Percentiles rank a stretch among this genome's conserved stretches.
These are phyloP conservation scores for Rhinoptilus africanus DNA, from an alignment of 2,113 vertebrate genomes.

Conservation along the genomic window DNA sequence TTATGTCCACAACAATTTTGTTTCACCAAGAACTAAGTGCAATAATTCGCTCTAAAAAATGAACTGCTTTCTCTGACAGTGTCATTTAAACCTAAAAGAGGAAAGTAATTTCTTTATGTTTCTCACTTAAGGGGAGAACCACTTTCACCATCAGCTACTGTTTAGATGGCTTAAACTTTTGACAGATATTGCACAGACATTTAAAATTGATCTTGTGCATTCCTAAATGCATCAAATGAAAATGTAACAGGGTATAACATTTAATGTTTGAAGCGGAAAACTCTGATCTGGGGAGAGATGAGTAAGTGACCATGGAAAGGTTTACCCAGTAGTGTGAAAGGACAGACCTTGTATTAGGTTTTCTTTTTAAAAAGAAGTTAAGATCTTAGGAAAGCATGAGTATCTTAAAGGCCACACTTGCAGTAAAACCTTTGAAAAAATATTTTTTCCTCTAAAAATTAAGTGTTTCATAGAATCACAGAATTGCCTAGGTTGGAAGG, in stretches of 20 bases:
- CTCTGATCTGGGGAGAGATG: background rate
- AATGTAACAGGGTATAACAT: background rate
- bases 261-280: background rate
- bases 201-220: background rate
- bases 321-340: background rate
- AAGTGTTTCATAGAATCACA: background rate
- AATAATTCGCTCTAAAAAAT: background rate
- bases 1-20: background rate
- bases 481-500: no score
- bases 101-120: background rate
- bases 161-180: background rate
- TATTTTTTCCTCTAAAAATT: background rate
- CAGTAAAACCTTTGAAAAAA: background rate
- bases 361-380: background rate
- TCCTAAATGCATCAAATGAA: background rate
- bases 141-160: background rate
- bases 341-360: background rate
- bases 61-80: background rate
- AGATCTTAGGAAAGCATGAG: rapidly evolving
- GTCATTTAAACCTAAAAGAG: background rate
- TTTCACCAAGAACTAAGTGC: background rate
- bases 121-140: background rate
- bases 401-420: background rate
- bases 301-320: background rate
- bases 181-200: background rate